phyloP scores from a whole-genome alignment of 2,797 vertebrate genomes.

The Trachops cirrhosus region DNA sequence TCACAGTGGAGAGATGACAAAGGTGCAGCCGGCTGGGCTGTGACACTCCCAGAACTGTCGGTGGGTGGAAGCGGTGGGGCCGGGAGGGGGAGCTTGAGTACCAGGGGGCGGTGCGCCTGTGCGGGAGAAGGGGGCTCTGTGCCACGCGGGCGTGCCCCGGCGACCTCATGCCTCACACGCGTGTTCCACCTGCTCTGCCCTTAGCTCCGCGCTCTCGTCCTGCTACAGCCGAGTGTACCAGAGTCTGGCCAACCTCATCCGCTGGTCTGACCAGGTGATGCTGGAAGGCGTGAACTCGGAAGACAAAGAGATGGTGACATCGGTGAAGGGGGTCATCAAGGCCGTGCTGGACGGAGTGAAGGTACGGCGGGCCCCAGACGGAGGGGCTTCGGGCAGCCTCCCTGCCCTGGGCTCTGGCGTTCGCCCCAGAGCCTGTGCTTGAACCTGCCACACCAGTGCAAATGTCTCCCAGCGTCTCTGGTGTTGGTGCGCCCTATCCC shows the following conservation, averaged over 20 bases:
- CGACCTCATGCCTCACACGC: not conserved
- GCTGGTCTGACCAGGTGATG: slow-evolving; percentile 99
- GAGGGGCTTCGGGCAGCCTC: accelerated
- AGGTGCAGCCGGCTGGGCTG: not conserved
- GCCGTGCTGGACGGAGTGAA: slow-evolving; percentile 98
- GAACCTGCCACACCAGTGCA: not conserved
- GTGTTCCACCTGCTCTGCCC: not conserved
- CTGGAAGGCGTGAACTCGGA: slow-evolving; percentile 95
- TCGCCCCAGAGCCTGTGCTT: not conserved
- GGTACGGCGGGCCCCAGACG: slow-evolving; percentile 79
- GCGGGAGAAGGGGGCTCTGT: not conserved
- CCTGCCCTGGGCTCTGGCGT: not conserved
- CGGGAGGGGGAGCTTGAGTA: not conserved
- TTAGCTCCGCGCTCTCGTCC: slow-evolving; percentile 95
- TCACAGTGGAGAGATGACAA: not conserved
- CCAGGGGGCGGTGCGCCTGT: not conserved
- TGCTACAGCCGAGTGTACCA: slow-evolving; percentile 97
- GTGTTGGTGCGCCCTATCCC: accelerated
- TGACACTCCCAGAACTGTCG: not conserved
- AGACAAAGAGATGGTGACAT: slow-evolving; percentile 95
- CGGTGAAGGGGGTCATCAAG: slow-evolving; percentile 95
- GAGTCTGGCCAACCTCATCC: slow-evolving; percentile 97
- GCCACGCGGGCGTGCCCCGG: not conserved
- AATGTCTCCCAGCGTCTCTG: not conserved
- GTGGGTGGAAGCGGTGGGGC: not conserved